Conservation (phyloP, 2,888 invertebrate genomes). For the Cantharis rustica region DNA sequence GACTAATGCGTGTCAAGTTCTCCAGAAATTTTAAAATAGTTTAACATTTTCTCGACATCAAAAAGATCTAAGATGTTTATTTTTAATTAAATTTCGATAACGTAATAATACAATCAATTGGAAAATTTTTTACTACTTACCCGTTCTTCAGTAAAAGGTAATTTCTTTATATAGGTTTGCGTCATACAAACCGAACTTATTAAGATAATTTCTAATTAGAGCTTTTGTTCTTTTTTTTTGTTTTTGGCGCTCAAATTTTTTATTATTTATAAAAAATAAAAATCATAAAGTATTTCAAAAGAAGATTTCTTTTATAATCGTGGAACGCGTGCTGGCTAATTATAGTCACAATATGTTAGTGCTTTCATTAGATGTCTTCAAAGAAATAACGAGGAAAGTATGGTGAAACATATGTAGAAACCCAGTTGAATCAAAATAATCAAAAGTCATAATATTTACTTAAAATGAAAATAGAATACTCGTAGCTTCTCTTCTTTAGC, state of each 20-base stretch:
- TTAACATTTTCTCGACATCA: not conserved
- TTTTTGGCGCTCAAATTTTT: not conserved
- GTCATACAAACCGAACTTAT: too few species aligned
- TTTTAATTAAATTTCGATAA: not conserved
- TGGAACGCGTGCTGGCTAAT: not conserved
- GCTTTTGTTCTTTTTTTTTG: not conserved
- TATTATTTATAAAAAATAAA: not conserved
- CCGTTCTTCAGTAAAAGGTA: not conserved
- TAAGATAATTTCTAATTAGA: too few species aligned
- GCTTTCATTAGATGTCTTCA: not conserved
- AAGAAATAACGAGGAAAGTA: not conserved
- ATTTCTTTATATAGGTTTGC: not conserved
- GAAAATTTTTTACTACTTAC: not conserved
- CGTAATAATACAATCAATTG: not conserved
- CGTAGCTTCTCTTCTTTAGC: not conserved
- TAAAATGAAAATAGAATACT: not conserved
- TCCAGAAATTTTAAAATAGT: not conserved
- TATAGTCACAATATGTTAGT: not conserved
- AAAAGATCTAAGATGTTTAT: not conserved
- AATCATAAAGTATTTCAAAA: not conserved
- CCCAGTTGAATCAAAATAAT: not conserved
- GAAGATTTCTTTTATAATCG: not conserved
- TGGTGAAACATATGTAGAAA: not conserved
- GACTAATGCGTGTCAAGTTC: not conserved
- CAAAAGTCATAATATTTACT: not conserved